phyloP scores from a whole-genome alignment of 2,113 vertebrate species.

The Anolis sagrei region DNA sequence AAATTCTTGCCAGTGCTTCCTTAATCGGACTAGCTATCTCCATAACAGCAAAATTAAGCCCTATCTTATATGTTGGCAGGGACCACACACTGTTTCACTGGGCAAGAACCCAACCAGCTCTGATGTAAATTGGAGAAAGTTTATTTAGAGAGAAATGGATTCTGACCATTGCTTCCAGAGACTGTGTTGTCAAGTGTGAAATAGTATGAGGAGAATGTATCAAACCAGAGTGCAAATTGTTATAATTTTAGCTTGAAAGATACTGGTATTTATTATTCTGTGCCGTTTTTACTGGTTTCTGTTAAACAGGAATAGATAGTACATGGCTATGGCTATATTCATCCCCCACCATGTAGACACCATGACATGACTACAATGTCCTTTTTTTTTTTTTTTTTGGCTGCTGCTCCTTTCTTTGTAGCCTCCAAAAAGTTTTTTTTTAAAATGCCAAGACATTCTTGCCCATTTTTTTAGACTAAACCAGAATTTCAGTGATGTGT shows the following conservation, averaged over 20 bases:
- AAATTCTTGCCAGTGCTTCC: background rate
- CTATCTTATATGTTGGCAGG: background rate
- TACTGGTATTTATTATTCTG: background rate
- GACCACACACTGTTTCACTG: background rate
- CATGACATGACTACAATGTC: background rate
- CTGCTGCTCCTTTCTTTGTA: background rate
- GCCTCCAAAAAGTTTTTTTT: background rate
- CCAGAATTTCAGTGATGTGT: background rate
- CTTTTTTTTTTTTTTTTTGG: background rate
- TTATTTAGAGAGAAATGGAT: background rate
- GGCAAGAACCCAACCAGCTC: background rate
- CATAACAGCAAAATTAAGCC: background rate
- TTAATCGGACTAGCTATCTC: background rate
- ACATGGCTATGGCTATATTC: background rate
- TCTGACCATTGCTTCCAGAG: background rate
- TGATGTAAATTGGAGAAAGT: background rate
- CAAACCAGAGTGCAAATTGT: background rate
- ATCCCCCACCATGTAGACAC: background rate
- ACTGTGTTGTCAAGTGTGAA: background rate
- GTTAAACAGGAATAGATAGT: background rate
- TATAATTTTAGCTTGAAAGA: background rate
- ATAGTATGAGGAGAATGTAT: background rate
- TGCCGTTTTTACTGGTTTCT: background rate
- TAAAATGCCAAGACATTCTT: background rate
- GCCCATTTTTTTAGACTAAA: background rate